Evolutionary conservation across 2,888 invertebrate species (phyloP).

Genomic region (Tetheella fluctuosa): DNA sequence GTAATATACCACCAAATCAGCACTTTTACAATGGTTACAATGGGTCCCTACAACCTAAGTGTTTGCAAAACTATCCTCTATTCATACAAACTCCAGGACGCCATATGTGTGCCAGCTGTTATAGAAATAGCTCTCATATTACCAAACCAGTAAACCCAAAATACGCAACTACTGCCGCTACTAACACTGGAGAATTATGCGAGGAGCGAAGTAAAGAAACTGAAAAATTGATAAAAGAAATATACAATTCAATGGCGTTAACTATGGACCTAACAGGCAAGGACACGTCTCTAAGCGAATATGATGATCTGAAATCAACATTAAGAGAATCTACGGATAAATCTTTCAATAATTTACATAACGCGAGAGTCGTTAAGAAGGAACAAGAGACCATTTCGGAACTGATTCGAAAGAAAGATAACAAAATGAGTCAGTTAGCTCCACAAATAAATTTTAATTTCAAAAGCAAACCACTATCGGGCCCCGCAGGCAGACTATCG

Average conservation of each 20-base stretch:
- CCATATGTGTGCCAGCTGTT: conserved; percentile 51
- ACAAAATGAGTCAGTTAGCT: conserved; percentile 13
- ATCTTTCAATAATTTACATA: conserved; percentile 22
- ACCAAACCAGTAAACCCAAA: conserved; percentile 24
- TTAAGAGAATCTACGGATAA: conserved; percentile 17
- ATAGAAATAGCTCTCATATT: conserved; percentile 37
- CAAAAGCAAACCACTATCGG: conserved; percentile 29
- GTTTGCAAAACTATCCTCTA: conserved; percentile 62
- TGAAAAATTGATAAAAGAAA: conserved; percentile 70
- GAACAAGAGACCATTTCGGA: conserved; percentile 42
- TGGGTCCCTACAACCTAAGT: conserved; percentile 45
- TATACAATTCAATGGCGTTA: conserved; percentile 70
- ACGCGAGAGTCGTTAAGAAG: conserved; percentile 26
- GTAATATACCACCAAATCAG: conserved; percentile 41
- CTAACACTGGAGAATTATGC: conserved; percentile 57
- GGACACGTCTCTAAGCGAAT: conserved; percentile 48
- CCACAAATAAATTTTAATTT: conserved; percentile 27
- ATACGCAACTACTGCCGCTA: conserved; percentile 45
- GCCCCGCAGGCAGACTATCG: conserved; percentile 20
- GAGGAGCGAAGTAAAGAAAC: conserved; percentile 56
- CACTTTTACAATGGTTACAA: conserved; percentile 45
- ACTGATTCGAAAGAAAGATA: conserved; percentile 40
- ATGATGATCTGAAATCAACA: conserved; percentile 35
- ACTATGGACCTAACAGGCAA: conserved; percentile 52
- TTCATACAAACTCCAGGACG: conserved; percentile 56